These are phyloP conservation scores for Morus bassanus DNA, from an alignment of 2,797 vertebrate species.

Conservation along the genomic window DNA sequence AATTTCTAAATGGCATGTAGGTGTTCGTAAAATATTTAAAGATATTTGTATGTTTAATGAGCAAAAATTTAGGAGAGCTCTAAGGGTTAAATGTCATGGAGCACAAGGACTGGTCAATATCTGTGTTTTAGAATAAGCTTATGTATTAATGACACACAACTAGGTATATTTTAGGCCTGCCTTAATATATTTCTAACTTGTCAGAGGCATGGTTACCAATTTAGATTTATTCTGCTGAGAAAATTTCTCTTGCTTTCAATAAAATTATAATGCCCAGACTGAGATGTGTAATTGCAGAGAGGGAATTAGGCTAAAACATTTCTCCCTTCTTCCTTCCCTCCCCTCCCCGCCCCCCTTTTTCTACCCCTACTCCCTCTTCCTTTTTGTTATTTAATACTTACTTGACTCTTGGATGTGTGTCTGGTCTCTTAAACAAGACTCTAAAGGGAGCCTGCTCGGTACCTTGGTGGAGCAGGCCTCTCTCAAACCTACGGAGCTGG, in stretches of 20 bases:
- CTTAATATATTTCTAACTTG: background rate
- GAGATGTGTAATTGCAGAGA: background rate
- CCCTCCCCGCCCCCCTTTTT: rapidly evolving
- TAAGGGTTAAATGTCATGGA: background rate
- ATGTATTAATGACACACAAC: background rate
- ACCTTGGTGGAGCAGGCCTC: conserved; percentile 84
- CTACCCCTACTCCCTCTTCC: background rate
- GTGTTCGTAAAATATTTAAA: background rate
- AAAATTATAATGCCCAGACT: background rate
- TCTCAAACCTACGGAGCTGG: conserved; percentile 82
- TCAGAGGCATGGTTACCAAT: background rate
- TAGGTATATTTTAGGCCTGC: background rate
- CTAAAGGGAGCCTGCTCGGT: conserved; percentile 76
- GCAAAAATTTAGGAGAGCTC: background rate
- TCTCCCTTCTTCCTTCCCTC: background rate
- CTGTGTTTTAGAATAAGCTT: background rate
- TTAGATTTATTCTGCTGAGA: background rate
- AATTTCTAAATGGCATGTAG: background rate
- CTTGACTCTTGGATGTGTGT: background rate
- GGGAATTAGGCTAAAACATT: background rate
- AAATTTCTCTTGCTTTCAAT: background rate
- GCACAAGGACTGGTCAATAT: background rate
- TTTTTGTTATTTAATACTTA: background rate
- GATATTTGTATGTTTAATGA: background rate
- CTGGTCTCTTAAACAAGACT: conserved; percentile 72